Conservation (phyloP, 2,797 vertebrate species). For the Sebastes steindachneri region DNA sequence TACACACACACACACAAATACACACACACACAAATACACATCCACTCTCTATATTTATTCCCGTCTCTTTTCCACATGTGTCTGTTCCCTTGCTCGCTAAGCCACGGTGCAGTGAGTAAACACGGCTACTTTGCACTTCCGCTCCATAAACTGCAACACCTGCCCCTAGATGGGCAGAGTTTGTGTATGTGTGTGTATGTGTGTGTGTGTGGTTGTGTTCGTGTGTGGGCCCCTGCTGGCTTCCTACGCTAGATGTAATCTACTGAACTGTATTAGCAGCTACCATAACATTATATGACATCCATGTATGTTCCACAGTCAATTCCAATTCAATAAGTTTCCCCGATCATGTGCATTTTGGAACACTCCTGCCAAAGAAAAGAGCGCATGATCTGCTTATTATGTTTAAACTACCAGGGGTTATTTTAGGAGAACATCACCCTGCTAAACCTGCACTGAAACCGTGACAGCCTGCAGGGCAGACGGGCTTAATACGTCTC, state of each 20-base stretch:
- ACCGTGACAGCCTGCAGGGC: conserved; percentile 28
- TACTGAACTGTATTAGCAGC: conserved; percentile 40
- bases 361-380: not conserved
- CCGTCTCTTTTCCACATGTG: conserved; percentile 55
- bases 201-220: conserved; percentile 21
- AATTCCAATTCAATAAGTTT: conserved; percentile 2
- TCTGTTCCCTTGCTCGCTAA: conserved; percentile 52
- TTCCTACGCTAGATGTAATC: conserved; percentile 42
- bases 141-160: conserved; percentile 81
- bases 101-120: conserved; percentile 65
- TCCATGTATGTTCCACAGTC: conserved; percentile 23
- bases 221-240: conserved; percentile 52
- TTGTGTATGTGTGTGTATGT: conserved; percentile 18
- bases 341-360: not conserved
- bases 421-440: conserved; percentile 20
- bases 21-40: conserved; percentile 3
- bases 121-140: conserved; percentile 69
- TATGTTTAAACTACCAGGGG: not conserved
- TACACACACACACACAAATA: not conserved
- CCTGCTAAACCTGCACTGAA: conserved; percentile 9
- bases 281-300: conserved; percentile 20
- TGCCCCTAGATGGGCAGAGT: conserved; percentile 62
- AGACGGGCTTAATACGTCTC: conserved; percentile 52
- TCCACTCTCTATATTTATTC: conserved; percentile 21
- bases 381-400: not conserved